phyloP scores from a whole-genome alignment of 2,797 vertebrate genomes.

The Aratinga solstitialis region DNA sequence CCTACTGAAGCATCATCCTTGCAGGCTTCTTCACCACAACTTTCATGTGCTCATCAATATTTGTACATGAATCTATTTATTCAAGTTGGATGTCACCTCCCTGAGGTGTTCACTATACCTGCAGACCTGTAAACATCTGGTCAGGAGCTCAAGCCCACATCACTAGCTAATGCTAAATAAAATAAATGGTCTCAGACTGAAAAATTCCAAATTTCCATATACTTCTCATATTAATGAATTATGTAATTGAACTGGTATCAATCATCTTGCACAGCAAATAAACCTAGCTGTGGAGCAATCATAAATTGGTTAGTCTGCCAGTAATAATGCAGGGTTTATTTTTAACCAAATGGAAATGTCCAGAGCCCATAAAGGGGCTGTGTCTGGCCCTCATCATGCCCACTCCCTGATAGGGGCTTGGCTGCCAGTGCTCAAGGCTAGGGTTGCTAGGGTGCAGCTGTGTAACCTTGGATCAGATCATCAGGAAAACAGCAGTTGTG shows the following conservation, averaged over 20 bases:
- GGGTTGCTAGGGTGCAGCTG: neutral
- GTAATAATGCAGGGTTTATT: neutral
- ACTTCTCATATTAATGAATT: neutral
- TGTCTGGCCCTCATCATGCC: neutral
- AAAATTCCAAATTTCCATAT: neutral
- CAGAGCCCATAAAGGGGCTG: neutral
- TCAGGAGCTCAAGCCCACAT: neutral
- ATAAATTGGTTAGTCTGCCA: neutral
- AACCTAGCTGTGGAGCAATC: neutral
- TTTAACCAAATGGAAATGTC: neutral
- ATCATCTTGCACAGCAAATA: neutral
- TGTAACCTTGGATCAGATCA: neutral
- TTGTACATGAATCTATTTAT: neutral
- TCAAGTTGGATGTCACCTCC: neutral
- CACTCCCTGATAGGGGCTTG: neutral
- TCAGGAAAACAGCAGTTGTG: neutral
- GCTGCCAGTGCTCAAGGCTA: neutral
- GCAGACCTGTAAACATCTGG: neutral
- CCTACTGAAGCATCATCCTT: neutral
- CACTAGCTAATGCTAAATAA: neutral
- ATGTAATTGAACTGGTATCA: neutral
- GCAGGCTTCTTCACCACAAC: neutral
- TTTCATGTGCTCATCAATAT: neutral
- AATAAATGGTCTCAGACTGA: neutral
- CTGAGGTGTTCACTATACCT: neutral